A percentile compares a stretch with the other conserved stretches of the same genome.
phyloP scores from a whole-genome alignment of 2,797 vertebrate species.

The Tangara arthus region DNA sequence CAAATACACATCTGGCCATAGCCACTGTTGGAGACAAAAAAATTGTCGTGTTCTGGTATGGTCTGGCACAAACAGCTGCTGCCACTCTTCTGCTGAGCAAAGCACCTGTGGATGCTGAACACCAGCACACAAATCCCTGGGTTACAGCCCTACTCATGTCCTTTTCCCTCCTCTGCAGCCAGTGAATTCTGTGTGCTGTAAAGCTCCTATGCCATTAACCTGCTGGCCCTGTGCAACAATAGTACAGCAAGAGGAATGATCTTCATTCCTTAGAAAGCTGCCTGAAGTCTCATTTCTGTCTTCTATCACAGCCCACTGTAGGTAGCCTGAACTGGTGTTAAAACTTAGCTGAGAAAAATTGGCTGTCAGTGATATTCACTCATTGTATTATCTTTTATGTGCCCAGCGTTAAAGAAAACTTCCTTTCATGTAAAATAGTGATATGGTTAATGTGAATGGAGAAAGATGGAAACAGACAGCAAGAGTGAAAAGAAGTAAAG shows the following conservation, averaged over 20 bases:
- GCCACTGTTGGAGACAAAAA: neutral
- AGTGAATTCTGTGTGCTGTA: neutral
- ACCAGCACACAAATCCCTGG: neutral
- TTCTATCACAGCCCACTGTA: neutral
- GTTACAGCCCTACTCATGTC: neutral
- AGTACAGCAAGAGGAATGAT: neutral
- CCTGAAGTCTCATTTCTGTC: neutral
- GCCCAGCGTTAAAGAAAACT: neutral
- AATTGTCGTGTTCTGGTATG: neutral
- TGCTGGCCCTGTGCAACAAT: neutral
- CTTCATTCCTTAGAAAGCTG: neutral
- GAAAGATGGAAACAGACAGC: neutral
- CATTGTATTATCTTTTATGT: neutral
- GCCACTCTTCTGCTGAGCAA: neutral
- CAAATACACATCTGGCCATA: neutral
- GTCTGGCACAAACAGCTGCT: neutral
- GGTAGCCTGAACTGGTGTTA: neutral
- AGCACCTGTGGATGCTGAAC: neutral
- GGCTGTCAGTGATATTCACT: neutral
- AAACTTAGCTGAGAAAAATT: constrained; percentile 2
- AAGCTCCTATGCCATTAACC: neutral
- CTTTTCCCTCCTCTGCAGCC: neutral
- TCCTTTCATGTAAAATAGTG: neutral
- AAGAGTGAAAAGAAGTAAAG: neutral
- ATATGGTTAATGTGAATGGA: neutral